These are phyloP conservation scores for Ectropis crepuscularia DNA, from an alignment of 2,888 invertebrate genomes.

Conservation along the genomic window DNA sequence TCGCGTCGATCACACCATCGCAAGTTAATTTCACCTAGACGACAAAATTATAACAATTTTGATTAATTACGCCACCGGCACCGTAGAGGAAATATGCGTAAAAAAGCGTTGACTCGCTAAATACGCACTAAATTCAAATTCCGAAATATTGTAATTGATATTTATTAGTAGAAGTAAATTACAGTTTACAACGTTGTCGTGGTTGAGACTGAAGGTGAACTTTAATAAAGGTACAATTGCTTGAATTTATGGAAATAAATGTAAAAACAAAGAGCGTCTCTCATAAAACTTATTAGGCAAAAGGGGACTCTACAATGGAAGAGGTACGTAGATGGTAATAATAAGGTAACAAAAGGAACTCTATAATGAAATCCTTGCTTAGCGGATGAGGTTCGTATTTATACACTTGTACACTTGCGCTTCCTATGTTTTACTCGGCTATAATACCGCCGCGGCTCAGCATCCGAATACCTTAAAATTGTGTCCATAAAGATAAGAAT, in stretches of 20 bases:
- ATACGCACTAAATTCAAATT: too few relatives aligned
- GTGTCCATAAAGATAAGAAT: conserved; percentile 70
- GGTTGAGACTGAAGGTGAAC: background rate
- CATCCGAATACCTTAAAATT: conserved; percentile 67
- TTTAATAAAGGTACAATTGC: conserved; percentile 14
- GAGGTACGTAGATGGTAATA: conserved; percentile 35
- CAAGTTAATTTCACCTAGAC: too few relatives aligned
- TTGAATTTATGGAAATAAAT: conserved; percentile 20
- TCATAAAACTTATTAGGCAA: conserved; percentile 31
- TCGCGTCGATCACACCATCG: too few relatives aligned
- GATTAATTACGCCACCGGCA: too few relatives aligned
- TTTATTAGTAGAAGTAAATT: conserved; percentile 17
- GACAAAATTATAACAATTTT: too few relatives aligned
- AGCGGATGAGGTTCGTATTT: conserved; percentile 41
- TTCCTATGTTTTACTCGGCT: conserved; percentile 22
- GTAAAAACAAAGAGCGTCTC: conserved; percentile 27
- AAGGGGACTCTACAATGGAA: conserved; percentile 24
- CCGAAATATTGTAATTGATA: too few relatives aligned
- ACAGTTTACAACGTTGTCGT: background rate
- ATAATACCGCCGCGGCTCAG: conserved; percentile 47
- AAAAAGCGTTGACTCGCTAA: too few relatives aligned
- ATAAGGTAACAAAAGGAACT: conserved; percentile 32
- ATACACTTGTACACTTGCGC: conserved; percentile 30
- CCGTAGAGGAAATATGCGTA: too few relatives aligned
- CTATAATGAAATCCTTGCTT: conserved; percentile 37